Evolutionary conservation across 2,797 vertebrate genomes (phyloP).

Genomic region (Sebastes hubbsi): DNA sequence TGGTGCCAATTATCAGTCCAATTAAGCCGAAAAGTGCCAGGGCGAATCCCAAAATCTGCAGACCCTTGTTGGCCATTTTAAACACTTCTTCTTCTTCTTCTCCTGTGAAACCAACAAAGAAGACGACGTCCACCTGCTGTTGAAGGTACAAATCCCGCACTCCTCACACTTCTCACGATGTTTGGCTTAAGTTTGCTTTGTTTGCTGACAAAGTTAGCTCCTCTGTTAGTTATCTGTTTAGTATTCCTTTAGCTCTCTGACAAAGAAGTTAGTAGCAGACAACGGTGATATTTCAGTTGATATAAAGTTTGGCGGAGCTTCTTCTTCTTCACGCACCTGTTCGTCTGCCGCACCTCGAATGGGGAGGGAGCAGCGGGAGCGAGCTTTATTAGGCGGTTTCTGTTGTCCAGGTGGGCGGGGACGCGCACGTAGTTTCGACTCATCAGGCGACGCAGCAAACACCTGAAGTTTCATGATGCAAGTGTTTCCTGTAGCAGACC

Average conservation of each 20-base stretch:
- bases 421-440: conserved; percentile 78
- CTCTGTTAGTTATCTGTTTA: neutral
- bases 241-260: neutral
- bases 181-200: neutral
- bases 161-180: neutral
- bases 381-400: conserved; percentile 77
- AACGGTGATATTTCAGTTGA: neutral
- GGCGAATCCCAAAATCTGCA: conserved; percentile 89
- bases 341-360: conserved; percentile 72
- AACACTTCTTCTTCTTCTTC: neutral
- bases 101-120: conserved; percentile 2
- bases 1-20: conserved; percentile 86
- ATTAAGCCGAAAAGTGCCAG: conserved; percentile 84
- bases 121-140: conserved; percentile 45
- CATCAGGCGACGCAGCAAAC: conserved; percentile 13
- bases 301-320: neutral
- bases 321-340: conserved; percentile 72
- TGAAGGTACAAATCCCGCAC: neutral
- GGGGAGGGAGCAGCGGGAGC: conserved; percentile 49
- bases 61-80: conserved; percentile 87
- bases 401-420: conserved; percentile 65
- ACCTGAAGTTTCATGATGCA: conserved; percentile 77
- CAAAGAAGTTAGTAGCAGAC: neutral
- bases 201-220: neutral
- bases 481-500: conserved; percentile 15